Conservation (phyloP, 1,140 invertebrate genomes). For the Drosophila micromelanica region DNA sequence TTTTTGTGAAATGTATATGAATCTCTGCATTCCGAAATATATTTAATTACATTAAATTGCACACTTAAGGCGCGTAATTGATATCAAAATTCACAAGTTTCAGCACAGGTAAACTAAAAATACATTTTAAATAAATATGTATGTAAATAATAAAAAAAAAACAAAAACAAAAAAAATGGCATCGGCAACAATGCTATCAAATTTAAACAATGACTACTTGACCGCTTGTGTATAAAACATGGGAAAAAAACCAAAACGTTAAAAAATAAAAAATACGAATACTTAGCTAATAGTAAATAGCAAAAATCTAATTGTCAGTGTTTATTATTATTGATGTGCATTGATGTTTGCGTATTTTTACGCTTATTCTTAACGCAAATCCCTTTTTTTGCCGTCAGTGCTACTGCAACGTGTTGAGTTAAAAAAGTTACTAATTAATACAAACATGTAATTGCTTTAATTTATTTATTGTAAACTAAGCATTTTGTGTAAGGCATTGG, state of each 20-base stretch:
- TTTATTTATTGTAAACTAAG: constrained; percentile 12
- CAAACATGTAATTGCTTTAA: constrained; percentile 14
- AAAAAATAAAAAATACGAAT: constrained; percentile 34
- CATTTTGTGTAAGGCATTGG: constrained; percentile 13
- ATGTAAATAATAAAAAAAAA: constrained; percentile 35
- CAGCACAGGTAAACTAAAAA: constrained; percentile 66
- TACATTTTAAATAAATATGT: constrained; percentile 61
- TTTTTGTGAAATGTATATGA: constrained; percentile 54
- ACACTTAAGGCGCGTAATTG: constrained; percentile 38
- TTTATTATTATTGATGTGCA: constrained; percentile 76
- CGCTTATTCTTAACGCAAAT: constrained; percentile 52
- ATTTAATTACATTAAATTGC: constrained; percentile 49
- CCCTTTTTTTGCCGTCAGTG: constrained; percentile 19
- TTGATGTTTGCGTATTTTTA: constrained; percentile 60
- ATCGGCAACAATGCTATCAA: constrained; percentile 20
- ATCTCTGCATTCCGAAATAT: constrained; percentile 52
- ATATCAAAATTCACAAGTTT: constrained; percentile 70
- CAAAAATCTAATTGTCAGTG: constrained; percentile 78
- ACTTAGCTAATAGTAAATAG: constrained; percentile 68
- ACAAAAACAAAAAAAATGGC: constrained; percentile 3
- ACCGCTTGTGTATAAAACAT: constrained; percentile 41
- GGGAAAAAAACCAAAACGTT: constrained; percentile 22
- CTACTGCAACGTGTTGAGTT: constrained; percentile 22
- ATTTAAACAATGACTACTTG: constrained; percentile 23
- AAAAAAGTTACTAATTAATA: constrained; percentile 11